These are phyloP conservation scores for Rhinoraja longicauda DNA, from an alignment of 2,797 vertebrate genomes.

Conservation along the genomic window DNA sequence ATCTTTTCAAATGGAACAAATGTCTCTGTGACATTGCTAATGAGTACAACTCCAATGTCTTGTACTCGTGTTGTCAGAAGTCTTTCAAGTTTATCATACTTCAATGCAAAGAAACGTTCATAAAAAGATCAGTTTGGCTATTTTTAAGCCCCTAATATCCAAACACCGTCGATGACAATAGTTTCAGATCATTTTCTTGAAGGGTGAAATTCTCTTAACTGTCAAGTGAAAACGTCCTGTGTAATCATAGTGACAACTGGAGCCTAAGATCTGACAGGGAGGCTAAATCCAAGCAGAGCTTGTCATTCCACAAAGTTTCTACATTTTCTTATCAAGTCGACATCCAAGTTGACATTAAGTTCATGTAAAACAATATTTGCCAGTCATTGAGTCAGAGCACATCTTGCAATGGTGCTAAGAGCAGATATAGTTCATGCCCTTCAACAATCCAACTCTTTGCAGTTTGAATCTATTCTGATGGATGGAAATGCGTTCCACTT, in stretches of 20 bases:
- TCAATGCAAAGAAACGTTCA: slow-evolving; percentile 14
- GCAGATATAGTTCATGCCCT: slow-evolving; percentile 11
- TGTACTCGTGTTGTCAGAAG: slow-evolving; percentile 2
- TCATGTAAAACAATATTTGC: slow-evolving; percentile 35
- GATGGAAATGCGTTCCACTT: not conserved
- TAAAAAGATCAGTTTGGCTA: not conserved
- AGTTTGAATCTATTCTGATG: not conserved
- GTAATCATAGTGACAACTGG: slow-evolving; percentile 35
- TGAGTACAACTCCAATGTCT: slow-evolving; percentile 13
- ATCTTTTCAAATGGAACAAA: not conserved
- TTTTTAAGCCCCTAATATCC: slow-evolving; percentile 1
- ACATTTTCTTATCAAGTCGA: slow-evolving; percentile 19
- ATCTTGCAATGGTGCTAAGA: not conserved
- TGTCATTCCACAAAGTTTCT: slow-evolving; percentile 10
- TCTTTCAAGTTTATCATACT: not conserved
- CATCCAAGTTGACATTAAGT: not conserved
- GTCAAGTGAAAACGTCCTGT: not conserved
- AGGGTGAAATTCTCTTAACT: slow-evolving; percentile 31
- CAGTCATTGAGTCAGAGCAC: not conserved
- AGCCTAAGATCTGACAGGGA: slow-evolving; percentile 4
- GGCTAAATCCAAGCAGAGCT: slow-evolving; percentile 12
- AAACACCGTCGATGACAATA: not conserved
- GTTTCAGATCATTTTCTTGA: slow-evolving; percentile 20
- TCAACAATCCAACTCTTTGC: not conserved
- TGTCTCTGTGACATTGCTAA: not conserved